A percentile compares a stretch with the other conserved stretches of the same genome.
Evolutionary conservation across 2,888 invertebrate genomes (phyloP).

Genomic region (Trissoscelio sp.): DNA sequence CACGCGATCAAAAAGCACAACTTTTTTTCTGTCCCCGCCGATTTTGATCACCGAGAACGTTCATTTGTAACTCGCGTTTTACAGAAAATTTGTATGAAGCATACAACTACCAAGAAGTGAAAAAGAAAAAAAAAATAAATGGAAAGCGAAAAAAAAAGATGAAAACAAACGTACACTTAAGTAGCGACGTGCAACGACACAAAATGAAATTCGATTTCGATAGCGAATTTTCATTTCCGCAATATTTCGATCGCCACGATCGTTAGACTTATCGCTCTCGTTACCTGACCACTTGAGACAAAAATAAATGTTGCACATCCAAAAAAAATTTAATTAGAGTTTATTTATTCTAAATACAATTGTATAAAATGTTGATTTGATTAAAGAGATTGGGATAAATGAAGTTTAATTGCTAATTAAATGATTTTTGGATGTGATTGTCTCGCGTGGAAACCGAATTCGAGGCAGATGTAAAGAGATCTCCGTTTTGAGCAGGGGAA

Average conservation of each 20-base stretch:
- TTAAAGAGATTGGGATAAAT: no score
- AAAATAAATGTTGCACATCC: no score
- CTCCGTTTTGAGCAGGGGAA: constrained; percentile 36
- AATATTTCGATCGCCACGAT: constrained; percentile 36
- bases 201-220: no score
- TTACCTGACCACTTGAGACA: constrained; percentile 68
- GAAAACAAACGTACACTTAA: constrained; percentile 14
- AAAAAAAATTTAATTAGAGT: no score
- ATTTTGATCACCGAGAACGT: no score
- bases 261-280: constrained; percentile 67
- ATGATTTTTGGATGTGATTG: constrained; percentile 32
- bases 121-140: constrained; percentile 4
- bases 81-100: no score
- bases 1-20: neutral
- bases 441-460: constrained; percentile 53
- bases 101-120: no score
- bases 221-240: constrained; percentile 35
- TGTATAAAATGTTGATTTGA: no score
- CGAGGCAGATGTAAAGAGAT: constrained; percentile 68
- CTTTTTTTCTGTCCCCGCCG: neutral
- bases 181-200: constrained; percentile 34
- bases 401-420: no score
- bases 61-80: no score
- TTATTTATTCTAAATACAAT: no score
- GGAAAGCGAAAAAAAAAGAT: neutral